Evolutionary conservation across 2,888 invertebrate genomes (phyloP).

Genomic region (Pammene aurita): DNA sequence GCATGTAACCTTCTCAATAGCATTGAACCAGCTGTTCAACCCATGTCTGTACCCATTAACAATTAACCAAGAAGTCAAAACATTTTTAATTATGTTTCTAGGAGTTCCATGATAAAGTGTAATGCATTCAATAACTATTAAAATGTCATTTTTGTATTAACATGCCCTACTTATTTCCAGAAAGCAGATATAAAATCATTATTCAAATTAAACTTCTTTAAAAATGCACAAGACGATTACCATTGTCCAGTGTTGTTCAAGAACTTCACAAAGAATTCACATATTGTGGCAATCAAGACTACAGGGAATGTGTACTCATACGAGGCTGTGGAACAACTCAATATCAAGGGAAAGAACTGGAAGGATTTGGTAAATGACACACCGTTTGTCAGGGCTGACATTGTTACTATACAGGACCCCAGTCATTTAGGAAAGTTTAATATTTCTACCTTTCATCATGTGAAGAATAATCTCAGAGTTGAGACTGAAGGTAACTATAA

Average conservation of each 20-base stretch:
- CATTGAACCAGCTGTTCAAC: too few relatives aligned
- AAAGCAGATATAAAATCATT: slow-evolving; percentile 91
- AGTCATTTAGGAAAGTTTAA: slow-evolving; percentile 96
- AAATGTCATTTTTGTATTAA: neutral
- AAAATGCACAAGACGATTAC: slow-evolving; percentile 91
- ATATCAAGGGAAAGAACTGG: slow-evolving; percentile 97
- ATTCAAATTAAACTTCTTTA: slow-evolving; percentile 93
- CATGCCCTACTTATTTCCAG: slow-evolving; percentile 66
- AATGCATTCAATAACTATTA: neutral
- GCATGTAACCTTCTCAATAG: too few relatives aligned
- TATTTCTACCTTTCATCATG: slow-evolving; percentile 95
- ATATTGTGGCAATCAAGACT: slow-evolving; percentile 93
- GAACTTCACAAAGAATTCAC: slow-evolving; percentile 95
- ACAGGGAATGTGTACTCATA: slow-evolving; percentile 98
- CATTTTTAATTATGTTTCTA: too few relatives aligned
- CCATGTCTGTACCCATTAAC: too few relatives aligned
- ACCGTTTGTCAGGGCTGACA: slow-evolving; percentile 93
- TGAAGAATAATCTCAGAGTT: slow-evolving; percentile 94
- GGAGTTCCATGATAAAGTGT: too few relatives aligned
- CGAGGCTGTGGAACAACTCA: slow-evolving; percentile 98
- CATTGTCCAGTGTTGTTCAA: slow-evolving; percentile 98
- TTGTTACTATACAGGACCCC: slow-evolving; percentile 97
- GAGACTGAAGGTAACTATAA: slow-evolving; percentile 88
- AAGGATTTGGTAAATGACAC: slow-evolving; percentile 96
- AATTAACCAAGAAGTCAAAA: too few relatives aligned